Conservation (phyloP, 2,888 invertebrate species). For the Choristoneura rosaceana region DNA sequence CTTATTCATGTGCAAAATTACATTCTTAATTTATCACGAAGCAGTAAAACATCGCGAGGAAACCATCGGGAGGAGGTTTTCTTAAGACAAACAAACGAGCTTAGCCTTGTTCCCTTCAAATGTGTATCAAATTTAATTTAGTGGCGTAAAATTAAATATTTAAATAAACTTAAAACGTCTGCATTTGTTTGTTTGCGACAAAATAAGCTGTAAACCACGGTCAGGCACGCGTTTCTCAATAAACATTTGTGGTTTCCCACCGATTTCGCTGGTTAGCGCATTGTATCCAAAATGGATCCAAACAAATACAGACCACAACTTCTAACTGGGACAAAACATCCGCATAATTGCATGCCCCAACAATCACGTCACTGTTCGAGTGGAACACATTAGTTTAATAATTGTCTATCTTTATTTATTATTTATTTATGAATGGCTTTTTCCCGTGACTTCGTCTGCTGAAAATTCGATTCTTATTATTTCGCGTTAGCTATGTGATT, state of each 20-base stretch:
- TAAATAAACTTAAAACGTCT: background rate
- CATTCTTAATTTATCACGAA: no score
- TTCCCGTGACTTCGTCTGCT: no score
- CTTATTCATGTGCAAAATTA: no score
- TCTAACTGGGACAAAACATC: constrained; percentile 20
- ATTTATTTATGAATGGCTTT: no score
- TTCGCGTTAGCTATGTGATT: no score
- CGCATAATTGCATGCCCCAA: constrained; percentile 25
- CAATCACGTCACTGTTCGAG: constrained; percentile 34
- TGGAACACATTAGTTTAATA: background rate
- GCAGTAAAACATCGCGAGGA: no score
- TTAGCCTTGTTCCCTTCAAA: background rate
- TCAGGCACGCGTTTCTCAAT: constrained; percentile 10
- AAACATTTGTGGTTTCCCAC: constrained; percentile 13
- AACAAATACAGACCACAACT: constrained; percentile 7
- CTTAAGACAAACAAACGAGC: no score
- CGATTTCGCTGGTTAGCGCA: constrained; percentile 27
- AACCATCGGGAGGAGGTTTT: no score
- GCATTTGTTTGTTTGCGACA: background rate
- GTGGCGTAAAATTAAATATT: background rate
- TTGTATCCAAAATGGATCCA: background rate
- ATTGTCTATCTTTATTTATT: background rate
- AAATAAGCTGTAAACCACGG: background rate
- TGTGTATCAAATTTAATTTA: background rate
- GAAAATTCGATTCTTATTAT: no score